These are phyloP conservation scores for Strongylocentrotus purpuratus DNA, from an alignment of 35 echinoderm and acorn worm species.

Conservation along the genomic window DNA sequence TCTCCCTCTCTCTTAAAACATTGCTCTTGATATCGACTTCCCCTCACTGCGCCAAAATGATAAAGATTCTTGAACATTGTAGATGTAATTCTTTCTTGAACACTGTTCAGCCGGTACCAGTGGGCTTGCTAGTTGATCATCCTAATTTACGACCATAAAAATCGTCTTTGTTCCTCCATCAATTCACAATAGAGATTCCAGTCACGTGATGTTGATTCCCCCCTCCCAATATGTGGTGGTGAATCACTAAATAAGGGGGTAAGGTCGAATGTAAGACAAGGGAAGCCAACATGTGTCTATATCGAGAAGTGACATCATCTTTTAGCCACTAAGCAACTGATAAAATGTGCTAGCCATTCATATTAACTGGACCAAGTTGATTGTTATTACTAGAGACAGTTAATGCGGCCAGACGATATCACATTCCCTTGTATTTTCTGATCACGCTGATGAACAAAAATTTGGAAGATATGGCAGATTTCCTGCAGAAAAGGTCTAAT, in stretches of 20 bases:
- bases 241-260: neutral
- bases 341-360: constrained; percentile 6
- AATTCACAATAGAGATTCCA: neutral
- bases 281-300: constrained; percentile 19
- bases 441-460: constrained; percentile 12
- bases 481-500: neutral
- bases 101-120: neutral
- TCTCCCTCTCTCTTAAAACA: neutral
- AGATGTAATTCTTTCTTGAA: neutral
- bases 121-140: neutral
- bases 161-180: neutral
- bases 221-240: neutral
- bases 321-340: neutral
- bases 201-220: neutral
- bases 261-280: neutral
- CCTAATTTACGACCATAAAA: constrained; percentile 10
- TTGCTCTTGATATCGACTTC: neutral
- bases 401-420: neutral
- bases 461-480: constrained; percentile 25
- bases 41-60: neutral
- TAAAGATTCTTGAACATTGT: neutral
- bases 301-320: constrained; percentile 16
- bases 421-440: constrained; percentile 22
- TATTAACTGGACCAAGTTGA: neutral
- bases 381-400: constrained; percentile 11